Evolutionary conservation across 1,140 invertebrate species (phyloP), one percentile per base, ranked within the genome.

Genomic region (Aphaenogaster rudis): DNA sequence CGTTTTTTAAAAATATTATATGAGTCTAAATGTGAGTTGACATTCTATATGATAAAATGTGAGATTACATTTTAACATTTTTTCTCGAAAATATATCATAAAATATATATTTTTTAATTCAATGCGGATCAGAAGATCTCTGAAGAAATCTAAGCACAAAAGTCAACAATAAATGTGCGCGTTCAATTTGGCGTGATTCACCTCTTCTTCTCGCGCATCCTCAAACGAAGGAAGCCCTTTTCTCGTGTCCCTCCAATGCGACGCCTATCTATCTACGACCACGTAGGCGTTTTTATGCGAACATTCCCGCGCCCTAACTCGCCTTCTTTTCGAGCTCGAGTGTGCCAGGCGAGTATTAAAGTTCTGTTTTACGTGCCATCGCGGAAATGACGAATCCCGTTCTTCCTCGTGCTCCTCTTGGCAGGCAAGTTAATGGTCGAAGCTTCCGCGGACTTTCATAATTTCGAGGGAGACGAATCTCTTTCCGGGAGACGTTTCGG

Each of bases 251-350:
- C 86, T 85, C 80, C 86, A 72, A 71, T 42, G 63, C 42, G 71
- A 79, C 64, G 36, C 33, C 42, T 57, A 45, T 86, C 85, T 59
- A 69, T 81, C 86, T 85, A 86, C 90, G 81, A 88, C 77, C 86
- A 88, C 79, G 86, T 90, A 90, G 89, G 88, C 89, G 89, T 85
- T 88, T 91, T 90, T 90, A 88, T 88, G 72, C 48, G 76, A 82
- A 39, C 78, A 48, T 88, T 84, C 86, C 85, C 81, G 81, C 80
- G 67, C 57, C 69, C 80, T 45, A 66, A 54, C 64, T 63, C 71
- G 71, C 36, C 54, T 66, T 66, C 79, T 84, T 50, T 54, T 74
- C 67, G 52, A 82, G 86, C 45, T 48, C 57, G 74, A 79, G 78
- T 59, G 15, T 86, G 45, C 50, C 82, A 59, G 28, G 52, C 84